phyloP scores from a whole-genome alignment of 2,113 vertebrate species.

The Cettia cetti region DNA sequence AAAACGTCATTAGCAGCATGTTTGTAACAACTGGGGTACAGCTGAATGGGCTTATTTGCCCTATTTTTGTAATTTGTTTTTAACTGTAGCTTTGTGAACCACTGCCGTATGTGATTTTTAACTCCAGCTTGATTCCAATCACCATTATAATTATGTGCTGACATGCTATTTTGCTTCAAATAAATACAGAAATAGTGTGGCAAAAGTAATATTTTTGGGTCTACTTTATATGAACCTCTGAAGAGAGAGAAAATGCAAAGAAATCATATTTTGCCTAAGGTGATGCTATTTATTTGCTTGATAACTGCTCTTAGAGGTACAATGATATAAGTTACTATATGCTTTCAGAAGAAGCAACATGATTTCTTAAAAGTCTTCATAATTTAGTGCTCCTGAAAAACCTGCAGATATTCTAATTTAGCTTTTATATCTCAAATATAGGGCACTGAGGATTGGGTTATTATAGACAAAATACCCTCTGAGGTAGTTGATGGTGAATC shows the following conservation, averaged over 20 bases:
- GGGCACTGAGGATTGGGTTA: slow-evolving; percentile 84
- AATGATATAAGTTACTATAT: not conserved
- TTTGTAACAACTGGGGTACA: not conserved
- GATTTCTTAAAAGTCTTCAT: slow-evolving; percentile 48
- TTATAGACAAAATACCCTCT: slow-evolving; percentile 87
- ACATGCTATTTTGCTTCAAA: not conserved
- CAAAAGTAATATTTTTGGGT: not conserved
- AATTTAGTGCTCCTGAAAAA: slow-evolving; percentile 56
- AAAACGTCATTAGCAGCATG: not conserved
- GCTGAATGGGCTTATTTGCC: not conserved
- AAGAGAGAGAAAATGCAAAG: not conserved
- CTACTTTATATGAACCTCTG: not conserved
- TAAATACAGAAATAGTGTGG: not conserved
- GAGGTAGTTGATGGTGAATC: slow-evolving; percentile 83
- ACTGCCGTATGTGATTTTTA: not conserved
- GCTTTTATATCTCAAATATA: slow-evolving; percentile 87
- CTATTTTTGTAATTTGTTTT: not conserved
- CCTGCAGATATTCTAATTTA: slow-evolving; percentile 76
- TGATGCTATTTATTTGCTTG: not conserved
- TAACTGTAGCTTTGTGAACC: not conserved
- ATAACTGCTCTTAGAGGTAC: not conserved
- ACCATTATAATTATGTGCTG: not conserved
- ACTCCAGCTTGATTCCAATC: not conserved
- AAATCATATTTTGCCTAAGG: not conserved
- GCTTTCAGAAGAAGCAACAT: not conserved